Conservation (phyloP, 2,113 vertebrate species). For the Uropsilus gracilis region DNA sequence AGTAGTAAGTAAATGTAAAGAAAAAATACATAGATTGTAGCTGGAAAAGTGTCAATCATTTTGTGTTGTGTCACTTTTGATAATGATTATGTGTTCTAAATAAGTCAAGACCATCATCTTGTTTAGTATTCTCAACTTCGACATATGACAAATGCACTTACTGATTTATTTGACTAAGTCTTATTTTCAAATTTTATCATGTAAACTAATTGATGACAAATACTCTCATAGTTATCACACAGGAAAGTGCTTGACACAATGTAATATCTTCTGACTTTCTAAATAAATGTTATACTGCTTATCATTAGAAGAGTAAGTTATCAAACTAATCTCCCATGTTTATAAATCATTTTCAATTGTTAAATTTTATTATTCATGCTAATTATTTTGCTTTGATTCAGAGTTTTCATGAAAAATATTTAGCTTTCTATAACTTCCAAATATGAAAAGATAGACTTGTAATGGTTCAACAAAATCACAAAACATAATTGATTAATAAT, state of each 20-base stretch:
- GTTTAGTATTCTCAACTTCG: not conserved
- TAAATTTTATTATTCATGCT: not conserved
- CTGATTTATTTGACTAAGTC: not conserved
- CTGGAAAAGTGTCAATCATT: not conserved
- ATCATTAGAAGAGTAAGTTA: not conserved
- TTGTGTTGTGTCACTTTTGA: not conserved
- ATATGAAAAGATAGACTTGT: not conserved
- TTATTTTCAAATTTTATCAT: not conserved
- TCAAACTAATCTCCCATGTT: not conserved
- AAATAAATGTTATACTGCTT: not conserved
- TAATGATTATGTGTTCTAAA: not conserved
- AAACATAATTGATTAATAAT: not conserved
- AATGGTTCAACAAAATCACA: not conserved
- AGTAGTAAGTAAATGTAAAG: not conserved
- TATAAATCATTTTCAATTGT: conserved; percentile 16
- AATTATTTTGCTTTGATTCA: not conserved
- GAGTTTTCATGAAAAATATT: not conserved
- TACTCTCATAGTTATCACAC: not conserved
- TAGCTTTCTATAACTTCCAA: not conserved
- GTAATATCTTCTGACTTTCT: not conserved
- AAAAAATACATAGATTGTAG: not conserved
- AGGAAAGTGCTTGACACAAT: not conserved
- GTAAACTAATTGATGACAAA: not conserved
- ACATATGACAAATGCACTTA: not conserved
- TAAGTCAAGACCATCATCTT: not conserved